phyloP scores from a whole-genome alignment of 2,888 invertebrate genomes.

The Drosophila percnosoma region DNA sequence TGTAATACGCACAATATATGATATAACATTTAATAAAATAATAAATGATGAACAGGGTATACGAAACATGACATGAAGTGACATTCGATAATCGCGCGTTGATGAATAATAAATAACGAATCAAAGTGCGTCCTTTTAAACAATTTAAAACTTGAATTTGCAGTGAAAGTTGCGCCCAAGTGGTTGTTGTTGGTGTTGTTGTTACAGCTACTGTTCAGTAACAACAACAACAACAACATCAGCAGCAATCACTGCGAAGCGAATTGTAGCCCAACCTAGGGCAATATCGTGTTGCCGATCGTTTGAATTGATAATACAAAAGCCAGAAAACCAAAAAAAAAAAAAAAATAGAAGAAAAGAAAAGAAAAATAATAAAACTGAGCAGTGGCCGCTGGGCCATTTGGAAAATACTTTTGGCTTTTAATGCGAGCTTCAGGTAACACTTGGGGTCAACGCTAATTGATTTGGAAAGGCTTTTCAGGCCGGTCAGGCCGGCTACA shows the following conservation, averaged over 20 bases:
- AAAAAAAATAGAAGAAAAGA: constrained; percentile 27
- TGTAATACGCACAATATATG: neutral
- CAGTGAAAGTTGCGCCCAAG: constrained; percentile 71
- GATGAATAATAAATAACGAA: constrained; percentile 37
- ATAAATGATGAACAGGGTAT: constrained; percentile 13
- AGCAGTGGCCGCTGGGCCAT: constrained; percentile 42
- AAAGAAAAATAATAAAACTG: constrained; percentile 34
- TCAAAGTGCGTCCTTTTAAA: constrained; percentile 67
- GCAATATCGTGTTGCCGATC: constrained; percentile 80
- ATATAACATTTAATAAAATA: neutral
- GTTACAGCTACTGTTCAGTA: constrained; percentile 25
- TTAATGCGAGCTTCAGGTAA: constrained; percentile 59
- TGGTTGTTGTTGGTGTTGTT: constrained; percentile 35
- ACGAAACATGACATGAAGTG: constrained; percentile 42
- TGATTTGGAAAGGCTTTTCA: constrained; percentile 74
- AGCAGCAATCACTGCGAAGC: constrained; percentile 33
- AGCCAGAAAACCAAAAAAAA: constrained; percentile 19
- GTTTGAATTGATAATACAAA: constrained; percentile 57
- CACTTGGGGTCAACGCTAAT: constrained; percentile 69
- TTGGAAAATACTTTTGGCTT: constrained; percentile 53
- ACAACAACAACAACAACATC: constrained; percentile 27
- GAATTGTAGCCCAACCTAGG: constrained; percentile 74
- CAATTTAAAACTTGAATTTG: constrained; percentile 55
- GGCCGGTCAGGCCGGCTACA: constrained; percentile 48
- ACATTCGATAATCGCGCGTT: constrained; percentile 14